phyloP scores from a whole-genome alignment of 2,888 invertebrate species.

The Spilarctia lutea region DNA sequence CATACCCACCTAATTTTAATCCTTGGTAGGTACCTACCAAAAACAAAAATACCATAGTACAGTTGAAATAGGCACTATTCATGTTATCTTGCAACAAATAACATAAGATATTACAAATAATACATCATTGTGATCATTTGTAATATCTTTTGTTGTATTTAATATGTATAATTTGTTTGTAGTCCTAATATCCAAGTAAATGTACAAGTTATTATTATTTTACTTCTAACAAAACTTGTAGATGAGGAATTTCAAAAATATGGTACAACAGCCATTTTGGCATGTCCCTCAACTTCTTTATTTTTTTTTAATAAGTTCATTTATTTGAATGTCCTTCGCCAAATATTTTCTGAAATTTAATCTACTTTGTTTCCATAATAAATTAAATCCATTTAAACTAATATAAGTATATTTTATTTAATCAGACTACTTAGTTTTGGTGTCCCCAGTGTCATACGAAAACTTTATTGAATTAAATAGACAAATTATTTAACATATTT shows the following conservation, averaged over 20 bases:
- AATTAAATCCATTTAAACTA: too few relatives aligned
- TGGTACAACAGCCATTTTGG: too few relatives aligned
- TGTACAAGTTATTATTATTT: background rate
- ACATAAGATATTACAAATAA: background rate
- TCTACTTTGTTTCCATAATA: too few relatives aligned
- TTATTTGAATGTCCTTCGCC: too few relatives aligned
- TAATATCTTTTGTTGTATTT: background rate
- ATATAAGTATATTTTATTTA: too few relatives aligned
- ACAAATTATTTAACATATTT: too few relatives aligned
- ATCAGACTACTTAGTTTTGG: too few relatives aligned
- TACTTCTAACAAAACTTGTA: background rate
- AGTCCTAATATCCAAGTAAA: background rate
- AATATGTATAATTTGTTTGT: background rate
- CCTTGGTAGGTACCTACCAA: slow-evolving; percentile 6
- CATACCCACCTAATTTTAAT: background rate
- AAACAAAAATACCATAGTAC: slow-evolving; percentile 6
- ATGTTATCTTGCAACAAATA: background rate
- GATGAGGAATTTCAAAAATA: too few relatives aligned
- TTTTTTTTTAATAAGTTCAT: too few relatives aligned
- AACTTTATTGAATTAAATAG: too few relatives aligned
- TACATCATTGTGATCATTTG: background rate
- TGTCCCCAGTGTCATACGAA: fast-evolving
- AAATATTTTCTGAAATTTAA: too few relatives aligned
- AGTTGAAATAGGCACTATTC: slow-evolving; percentile 5
- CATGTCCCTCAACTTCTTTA: too few relatives aligned